phyloP scores from a whole-genome alignment of 1,140 invertebrate species.

The Aphelinus atriplicis region DNA sequence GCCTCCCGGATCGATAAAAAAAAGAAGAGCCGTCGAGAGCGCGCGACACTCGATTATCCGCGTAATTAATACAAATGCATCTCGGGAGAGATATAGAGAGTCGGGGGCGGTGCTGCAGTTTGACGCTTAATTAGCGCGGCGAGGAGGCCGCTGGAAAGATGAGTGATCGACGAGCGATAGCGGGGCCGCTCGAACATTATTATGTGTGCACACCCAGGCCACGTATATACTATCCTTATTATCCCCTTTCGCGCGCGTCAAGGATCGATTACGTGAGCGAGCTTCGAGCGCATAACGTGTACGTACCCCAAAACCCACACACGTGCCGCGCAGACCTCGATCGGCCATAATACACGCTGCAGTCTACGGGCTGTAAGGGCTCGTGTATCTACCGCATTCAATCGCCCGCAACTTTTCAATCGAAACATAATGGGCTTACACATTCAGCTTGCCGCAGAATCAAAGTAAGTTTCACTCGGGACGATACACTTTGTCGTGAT shows the following conservation, averaged over 20 bases:
- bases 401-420: no score
- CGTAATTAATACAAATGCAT: slow-evolving; percentile 43
- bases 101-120: background rate
- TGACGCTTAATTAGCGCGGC: slow-evolving; percentile 33
- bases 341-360: no score
- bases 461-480: no score
- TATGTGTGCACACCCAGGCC: no score
- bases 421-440: no score
- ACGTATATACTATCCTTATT: background rate
- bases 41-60: slow-evolving; percentile 34
- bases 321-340: no score
- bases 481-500: no score
- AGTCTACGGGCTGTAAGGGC: no score
- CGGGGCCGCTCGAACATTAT: background rate
- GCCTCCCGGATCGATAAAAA: slow-evolving; percentile 18
- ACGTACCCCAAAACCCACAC: background rate
- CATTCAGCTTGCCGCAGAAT: no score
- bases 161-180: slow-evolving; percentile 28
- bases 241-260: background rate
- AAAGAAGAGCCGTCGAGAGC: background rate
- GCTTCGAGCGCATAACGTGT: background rate
- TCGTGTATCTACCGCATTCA: no score
- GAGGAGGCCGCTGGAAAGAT: slow-evolving; percentile 13
- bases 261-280: slow-evolving; percentile 27
- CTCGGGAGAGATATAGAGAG: slow-evolving; percentile 22